These are phyloP conservation scores for Neoniphon sammara DNA, from an alignment of 2,797 vertebrate genomes.

Conservation along the genomic window DNA sequence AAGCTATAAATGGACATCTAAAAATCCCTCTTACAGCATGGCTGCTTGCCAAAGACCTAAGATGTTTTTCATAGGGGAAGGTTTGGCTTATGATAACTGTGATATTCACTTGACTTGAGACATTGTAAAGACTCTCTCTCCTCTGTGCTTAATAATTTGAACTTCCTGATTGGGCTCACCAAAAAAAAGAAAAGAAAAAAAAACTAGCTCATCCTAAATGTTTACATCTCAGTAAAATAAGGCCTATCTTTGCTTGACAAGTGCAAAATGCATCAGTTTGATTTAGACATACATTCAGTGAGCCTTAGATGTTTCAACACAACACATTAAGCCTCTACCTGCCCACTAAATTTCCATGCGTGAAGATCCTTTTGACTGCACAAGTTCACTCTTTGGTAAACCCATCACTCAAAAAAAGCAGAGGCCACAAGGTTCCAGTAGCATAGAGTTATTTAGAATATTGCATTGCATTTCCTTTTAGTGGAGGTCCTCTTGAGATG, in stretches of 20 bases:
- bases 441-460: too few relatives aligned
- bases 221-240: conserved; percentile 55
- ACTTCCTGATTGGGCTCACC: conserved; percentile 66
- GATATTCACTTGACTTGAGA: conserved; percentile 64
- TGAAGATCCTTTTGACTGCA: neutral
- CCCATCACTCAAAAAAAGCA: too few relatives aligned
- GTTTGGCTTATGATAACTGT: conserved; percentile 38
- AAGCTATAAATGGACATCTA: conserved; percentile 41
- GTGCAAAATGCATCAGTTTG: conserved; percentile 17
- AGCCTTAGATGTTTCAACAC: neutral
- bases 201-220: conserved; percentile 54
- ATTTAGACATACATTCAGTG: conserved; percentile 39
- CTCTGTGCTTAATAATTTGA: conserved; percentile 61
- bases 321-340: neutral
- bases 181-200: too few relatives aligned
- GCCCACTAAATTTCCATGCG: neutral
- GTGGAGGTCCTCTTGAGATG: neutral
- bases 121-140: conserved; percentile 64
- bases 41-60: conserved; percentile 24
- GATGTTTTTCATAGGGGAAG: conserved; percentile 37
- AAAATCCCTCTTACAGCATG: conserved; percentile 9
- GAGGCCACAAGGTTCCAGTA: too few relatives aligned
- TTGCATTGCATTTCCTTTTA: neutral
- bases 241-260: conserved; percentile 35
- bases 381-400: neutral